Conservation (phyloP, 1,140 invertebrate species). For the Drosophila punjabiensis region DNA sequence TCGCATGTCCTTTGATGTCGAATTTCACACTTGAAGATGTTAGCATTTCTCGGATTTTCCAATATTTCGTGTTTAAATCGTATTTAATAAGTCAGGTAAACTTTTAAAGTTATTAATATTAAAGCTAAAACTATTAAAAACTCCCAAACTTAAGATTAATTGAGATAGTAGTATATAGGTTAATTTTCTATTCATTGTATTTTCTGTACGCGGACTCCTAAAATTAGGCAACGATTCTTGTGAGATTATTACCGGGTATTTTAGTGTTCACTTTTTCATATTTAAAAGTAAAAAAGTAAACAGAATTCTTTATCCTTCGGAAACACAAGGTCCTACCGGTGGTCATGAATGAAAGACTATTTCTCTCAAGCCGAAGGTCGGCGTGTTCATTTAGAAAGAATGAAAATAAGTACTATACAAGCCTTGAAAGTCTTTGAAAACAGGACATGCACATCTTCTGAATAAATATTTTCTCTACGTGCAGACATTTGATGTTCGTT, state of each 20-base stretch:
- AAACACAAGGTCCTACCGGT: not conserved
- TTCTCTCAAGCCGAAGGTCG: not conserved
- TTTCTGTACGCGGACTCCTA: not conserved
- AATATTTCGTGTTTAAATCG: not conserved
- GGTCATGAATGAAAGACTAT: not conserved
- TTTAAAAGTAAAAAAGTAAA: not conserved
- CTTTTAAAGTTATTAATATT: no score
- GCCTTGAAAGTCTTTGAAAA: not conserved
- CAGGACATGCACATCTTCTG: no score
- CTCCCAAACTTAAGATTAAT: not conserved
- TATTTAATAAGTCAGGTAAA: no score
- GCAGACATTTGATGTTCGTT: constrained; percentile 30
- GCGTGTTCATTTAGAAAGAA: not conserved
- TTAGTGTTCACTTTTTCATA: not conserved
- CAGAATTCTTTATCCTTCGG: not conserved
- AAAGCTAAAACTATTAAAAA: not conserved
- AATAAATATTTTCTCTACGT: constrained; percentile 2
- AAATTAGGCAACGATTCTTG: not conserved
- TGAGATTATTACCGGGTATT: not conserved
- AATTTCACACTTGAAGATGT: constrained; percentile 6
- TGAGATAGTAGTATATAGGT: not conserved
- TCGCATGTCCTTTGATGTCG: not conserved
- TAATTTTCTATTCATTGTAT: not conserved
- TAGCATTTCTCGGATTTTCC: not conserved
- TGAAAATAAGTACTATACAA: not conserved